phyloP scores from a whole-genome alignment of 2,888 invertebrate genomes.

The Limenitis camilla region DNA sequence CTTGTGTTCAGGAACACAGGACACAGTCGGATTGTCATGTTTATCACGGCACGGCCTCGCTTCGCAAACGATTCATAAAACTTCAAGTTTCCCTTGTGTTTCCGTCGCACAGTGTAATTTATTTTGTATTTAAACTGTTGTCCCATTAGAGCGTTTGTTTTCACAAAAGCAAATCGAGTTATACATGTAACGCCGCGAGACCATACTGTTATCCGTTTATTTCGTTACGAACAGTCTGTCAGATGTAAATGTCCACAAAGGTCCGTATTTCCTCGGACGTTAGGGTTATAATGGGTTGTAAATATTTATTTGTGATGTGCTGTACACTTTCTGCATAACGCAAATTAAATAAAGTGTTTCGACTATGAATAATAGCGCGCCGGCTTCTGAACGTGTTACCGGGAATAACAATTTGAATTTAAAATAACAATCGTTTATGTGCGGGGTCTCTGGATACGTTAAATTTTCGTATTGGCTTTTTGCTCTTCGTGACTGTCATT shows the following conservation, averaged over 20 bases:
- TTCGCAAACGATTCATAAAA: constrained; percentile 22
- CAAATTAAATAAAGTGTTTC: constrained; percentile 67
- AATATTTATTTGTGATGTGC: constrained; percentile 8
- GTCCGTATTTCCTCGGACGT: neutral
- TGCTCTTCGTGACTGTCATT: constrained; percentile 1
- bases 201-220: constrained; percentile 59
- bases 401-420: constrained; percentile 24
- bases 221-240: constrained; percentile 49
- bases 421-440: constrained; percentile 30
- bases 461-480: constrained; percentile 9
- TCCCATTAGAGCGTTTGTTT: constrained; percentile 54
- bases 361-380: constrained; percentile 49
- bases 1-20: neutral
- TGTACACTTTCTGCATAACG: constrained; percentile 49
- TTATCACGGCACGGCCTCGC: constrained; percentile 12
- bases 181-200: constrained; percentile 53
- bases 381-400: constrained; percentile 26
- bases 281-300: constrained; percentile 9
- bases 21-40: constrained; percentile 11
- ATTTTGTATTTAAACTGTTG: constrained; percentile 59
- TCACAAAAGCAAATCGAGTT: constrained; percentile 66
- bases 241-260: neutral
- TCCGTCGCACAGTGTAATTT: constrained; percentile 36
- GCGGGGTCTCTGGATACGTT: constrained; percentile 26
- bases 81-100: constrained; percentile 21